A percentile compares a stretch with the other conserved stretches of the same genome.
phyloP scores from a whole-genome alignment of 2,888 invertebrate species.

The Megamerina dolium region DNA sequence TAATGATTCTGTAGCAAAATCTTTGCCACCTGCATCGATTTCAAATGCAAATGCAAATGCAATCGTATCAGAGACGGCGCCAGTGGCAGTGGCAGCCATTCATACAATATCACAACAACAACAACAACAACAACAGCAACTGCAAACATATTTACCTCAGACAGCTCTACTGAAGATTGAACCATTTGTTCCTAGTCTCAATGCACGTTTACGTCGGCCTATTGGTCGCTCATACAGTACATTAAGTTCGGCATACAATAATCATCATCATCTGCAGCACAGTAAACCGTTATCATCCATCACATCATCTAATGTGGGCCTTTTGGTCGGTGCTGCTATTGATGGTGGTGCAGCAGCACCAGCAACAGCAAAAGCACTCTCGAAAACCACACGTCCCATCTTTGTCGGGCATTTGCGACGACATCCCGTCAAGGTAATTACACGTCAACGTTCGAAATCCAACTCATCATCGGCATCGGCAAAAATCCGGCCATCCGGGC shows the following conservation, averaged over 20 bases:
- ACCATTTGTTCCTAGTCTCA: slow-evolving; percentile 49
- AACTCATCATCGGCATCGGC: slow-evolving; percentile 36
- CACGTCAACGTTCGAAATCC: slow-evolving; percentile 39
- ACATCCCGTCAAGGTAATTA: slow-evolving; percentile 24
- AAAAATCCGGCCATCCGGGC: slow-evolving; percentile 17
- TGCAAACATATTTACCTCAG: slow-evolving; percentile 44
- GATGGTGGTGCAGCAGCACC: slow-evolving; percentile 9
- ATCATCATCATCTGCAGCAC: slow-evolving; percentile 8
- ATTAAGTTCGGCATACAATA: slow-evolving; percentile 35
- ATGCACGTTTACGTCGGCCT: slow-evolving; percentile 39
- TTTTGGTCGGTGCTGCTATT: slow-evolving; percentile 12
- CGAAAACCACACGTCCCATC: slow-evolving; percentile 9
- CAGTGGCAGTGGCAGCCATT: background rate
- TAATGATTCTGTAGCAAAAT: slow-evolving; percentile 10
- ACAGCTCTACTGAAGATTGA: slow-evolving; percentile 49
- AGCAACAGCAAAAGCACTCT: slow-evolving; percentile 12
- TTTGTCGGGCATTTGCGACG: slow-evolving; percentile 28
- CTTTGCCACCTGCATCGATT: slow-evolving; percentile 13
- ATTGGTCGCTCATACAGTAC: slow-evolving; percentile 49
- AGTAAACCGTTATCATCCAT: slow-evolving; percentile 11
- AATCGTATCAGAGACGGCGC: slow-evolving; percentile 1
- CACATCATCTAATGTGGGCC: slow-evolving; percentile 11
- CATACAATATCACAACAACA: slow-evolving; percentile 7
- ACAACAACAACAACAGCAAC: slow-evolving; percentile 20
- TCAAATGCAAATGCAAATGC: slow-evolving; percentile 9